Evolutionary conservation across 2,888 invertebrate species (phyloP).

Genomic region (Pocota personata): DNA sequence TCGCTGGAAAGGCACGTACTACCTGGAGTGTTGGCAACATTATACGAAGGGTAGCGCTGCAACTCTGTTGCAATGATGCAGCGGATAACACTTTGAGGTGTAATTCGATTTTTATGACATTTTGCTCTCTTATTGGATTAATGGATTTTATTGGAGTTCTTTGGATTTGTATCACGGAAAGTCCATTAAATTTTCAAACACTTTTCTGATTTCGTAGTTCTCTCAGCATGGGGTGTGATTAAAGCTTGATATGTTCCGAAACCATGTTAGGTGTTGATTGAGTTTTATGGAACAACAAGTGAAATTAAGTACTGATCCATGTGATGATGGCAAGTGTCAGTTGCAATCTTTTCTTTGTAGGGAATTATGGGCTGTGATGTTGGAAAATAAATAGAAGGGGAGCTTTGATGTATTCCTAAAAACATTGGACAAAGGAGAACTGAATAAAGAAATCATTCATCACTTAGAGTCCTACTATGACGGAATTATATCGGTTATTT

Average conservation of each 20-base stretch:
- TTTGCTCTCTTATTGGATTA: slow-evolving; percentile 22
- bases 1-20: slow-evolving; percentile 58
- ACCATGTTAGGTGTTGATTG: slow-evolving; percentile 58
- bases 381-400: background rate
- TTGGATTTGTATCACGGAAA: slow-evolving; percentile 35
- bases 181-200: slow-evolving; percentile 44
- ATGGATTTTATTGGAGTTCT: slow-evolving; percentile 40
- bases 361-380: background rate
- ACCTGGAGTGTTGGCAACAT: slow-evolving; percentile 26
- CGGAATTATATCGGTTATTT: too few relatives aligned
- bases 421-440: too few relatives aligned
- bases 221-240: slow-evolving; percentile 35
- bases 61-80: slow-evolving; percentile 30
- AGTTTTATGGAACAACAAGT: slow-evolving; percentile 53
- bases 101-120: slow-evolving; percentile 72
- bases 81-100: slow-evolving; percentile 43
- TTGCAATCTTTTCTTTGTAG: background rate
- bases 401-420: background rate
- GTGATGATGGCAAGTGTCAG: slow-evolving; percentile 18
- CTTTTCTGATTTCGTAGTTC: slow-evolving; percentile 24
- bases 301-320: slow-evolving; percentile 45
- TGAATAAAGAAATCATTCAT: too few relatives aligned
- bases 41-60: background rate
- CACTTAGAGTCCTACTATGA: too few relatives aligned
- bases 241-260: slow-evolving; percentile 4